Conservation (phyloP, 1,140 invertebrate species). For the Caenorhabditis inopinata region DNA sequence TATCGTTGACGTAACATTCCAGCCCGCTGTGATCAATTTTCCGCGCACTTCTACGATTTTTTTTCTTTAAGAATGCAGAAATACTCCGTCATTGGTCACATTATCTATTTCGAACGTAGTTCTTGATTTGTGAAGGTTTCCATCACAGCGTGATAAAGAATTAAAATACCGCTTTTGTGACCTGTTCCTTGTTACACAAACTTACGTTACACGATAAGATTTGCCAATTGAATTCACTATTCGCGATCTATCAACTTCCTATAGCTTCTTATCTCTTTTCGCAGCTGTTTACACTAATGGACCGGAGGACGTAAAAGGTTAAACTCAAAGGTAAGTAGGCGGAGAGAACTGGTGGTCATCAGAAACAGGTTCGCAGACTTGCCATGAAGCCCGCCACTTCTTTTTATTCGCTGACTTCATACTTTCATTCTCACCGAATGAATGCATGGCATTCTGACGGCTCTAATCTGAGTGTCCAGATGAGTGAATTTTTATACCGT, state of each 20-base stretch:
- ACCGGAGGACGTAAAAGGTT: not conserved
- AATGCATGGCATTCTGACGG: no score
- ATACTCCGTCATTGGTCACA: no score
- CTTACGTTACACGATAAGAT: not conserved
- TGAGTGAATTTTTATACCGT: no score
- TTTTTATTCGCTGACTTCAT: not conserved
- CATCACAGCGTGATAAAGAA: not conserved
- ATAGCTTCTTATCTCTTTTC: not conserved
- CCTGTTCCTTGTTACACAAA: constrained; percentile 2
- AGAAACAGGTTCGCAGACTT: constrained; percentile 4
- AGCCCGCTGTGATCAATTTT: no score
- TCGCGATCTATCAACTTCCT: not conserved
- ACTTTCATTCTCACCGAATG: not conserved
- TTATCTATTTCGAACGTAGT: no score
- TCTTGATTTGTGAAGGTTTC: not conserved
- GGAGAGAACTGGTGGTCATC: not conserved
- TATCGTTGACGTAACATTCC: no score
- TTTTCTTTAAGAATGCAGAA: no score
- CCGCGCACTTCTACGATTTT: no score
- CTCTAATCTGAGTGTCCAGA: no score
- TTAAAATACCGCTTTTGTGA: constrained; percentile 6
- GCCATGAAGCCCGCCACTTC: not conserved
- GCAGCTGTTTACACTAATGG: constrained; percentile 11
- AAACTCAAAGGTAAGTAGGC: not conserved
- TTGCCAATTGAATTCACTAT: constrained; percentile 4